phyloP scores from a whole-genome alignment of 2,888 invertebrate species.

The Pseudolycoriella hygida region DNA sequence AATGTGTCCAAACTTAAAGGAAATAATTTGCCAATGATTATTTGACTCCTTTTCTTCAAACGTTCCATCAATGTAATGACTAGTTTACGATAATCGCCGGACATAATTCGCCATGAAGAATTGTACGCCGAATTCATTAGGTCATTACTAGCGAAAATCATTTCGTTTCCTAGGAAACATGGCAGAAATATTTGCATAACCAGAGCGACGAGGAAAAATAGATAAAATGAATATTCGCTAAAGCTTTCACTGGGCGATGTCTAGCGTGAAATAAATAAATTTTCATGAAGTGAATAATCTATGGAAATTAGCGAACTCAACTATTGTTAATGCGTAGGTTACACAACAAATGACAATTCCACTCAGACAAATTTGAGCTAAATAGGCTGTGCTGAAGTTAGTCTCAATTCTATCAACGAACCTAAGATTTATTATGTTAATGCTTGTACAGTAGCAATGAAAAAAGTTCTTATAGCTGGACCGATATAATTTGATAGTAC shows the following conservation, averaged over 20 bases:
- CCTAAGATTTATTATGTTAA: no score
- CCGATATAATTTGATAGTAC: no score
- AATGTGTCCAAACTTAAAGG: conserved; percentile 20
- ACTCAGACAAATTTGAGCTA: neutral
- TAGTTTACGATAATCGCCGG: conserved; percentile 15
- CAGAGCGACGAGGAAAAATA: neutral
- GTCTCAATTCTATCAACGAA: neutral
- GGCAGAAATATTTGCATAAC: conserved; percentile 19
- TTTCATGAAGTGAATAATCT: neutral
- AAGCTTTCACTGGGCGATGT: neutral
- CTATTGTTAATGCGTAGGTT: neutral
- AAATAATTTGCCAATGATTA: conserved; percentile 19
- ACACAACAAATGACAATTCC: neutral
- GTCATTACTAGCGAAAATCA: conserved; percentile 16
- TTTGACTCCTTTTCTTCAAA: conserved; percentile 16
- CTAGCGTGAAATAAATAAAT: neutral
- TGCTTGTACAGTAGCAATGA: no score
- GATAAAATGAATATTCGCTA: neutral
- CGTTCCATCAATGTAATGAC: conserved; percentile 19
- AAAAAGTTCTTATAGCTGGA: no score
- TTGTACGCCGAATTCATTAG: conserved; percentile 16
- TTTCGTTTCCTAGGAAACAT: conserved; percentile 20
- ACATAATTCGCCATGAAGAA: conserved; percentile 18
- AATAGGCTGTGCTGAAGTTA: neutral
- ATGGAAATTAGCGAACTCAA: no score